These are phyloP conservation scores for Elymnias hypermnestra DNA, from an alignment of 1,140 invertebrate species.

Conservation along the genomic window DNA sequence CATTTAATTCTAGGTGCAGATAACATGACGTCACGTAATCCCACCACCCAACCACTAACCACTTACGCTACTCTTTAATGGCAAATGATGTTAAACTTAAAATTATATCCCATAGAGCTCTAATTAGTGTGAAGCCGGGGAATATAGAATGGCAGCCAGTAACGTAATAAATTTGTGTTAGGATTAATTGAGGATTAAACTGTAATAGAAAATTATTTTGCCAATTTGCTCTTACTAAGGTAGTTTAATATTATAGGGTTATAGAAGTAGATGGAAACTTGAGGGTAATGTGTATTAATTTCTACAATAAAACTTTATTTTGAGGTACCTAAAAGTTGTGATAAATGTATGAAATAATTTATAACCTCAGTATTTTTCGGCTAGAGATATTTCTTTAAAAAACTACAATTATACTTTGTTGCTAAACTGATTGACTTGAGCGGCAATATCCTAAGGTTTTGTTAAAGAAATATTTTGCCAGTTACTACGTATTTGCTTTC, in stretches of 20 bases:
- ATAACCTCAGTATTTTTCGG: too few relatives aligned
- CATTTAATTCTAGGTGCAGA: conserved; percentile 24
- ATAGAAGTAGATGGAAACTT: not conserved
- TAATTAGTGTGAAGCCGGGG: not conserved
- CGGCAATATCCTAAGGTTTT: too few relatives aligned
- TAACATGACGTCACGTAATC: conserved; percentile 21
- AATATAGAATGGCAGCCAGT: conserved; percentile 3
- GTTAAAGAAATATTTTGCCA: too few relatives aligned
- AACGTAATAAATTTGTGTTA: conserved; percentile 19
- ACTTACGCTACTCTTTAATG: conserved; percentile 9
- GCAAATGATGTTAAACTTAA: conserved; percentile 11
- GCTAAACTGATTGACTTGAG: too few relatives aligned
- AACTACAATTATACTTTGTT: too few relatives aligned
- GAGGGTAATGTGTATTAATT: not conserved
- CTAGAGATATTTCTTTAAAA: too few relatives aligned
- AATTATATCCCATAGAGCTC: conserved; percentile 5
- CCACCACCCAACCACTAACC: conserved; percentile 10
- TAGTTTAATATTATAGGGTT: conserved; percentile 3
- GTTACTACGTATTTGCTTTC: too few relatives aligned
- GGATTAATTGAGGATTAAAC: conserved; percentile 22
- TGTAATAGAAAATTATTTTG: conserved; percentile 13
- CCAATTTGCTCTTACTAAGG: conserved; percentile 2
- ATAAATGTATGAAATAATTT: too few relatives aligned
- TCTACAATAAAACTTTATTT: not conserved
- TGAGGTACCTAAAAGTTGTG: too few relatives aligned